A percentile compares a stretch with the other conserved stretches of the same genome.
These are phyloP conservation scores for Glyptemys insculpta DNA, from an alignment of 2,797 vertebrate genomes.

Conservation along the genomic window DNA sequence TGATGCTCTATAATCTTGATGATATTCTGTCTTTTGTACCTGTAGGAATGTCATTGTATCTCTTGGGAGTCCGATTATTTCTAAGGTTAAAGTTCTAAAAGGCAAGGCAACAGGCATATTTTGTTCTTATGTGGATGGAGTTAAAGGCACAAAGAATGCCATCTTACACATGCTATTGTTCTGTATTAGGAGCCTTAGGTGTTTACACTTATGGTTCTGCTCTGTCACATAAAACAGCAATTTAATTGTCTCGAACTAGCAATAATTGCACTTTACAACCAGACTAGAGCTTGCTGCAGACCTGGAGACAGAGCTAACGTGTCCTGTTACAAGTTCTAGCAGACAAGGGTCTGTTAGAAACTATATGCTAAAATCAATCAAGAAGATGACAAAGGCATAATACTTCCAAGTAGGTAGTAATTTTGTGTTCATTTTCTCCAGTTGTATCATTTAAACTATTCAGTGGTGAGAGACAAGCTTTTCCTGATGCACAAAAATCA, in stretches of 20 bases:
- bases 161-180: neutral
- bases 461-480: rapidly evolving
- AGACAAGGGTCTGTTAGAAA: neutral
- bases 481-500: neutral
- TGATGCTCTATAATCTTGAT: neutral
- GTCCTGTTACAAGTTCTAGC: rapidly evolving
- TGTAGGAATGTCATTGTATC: neutral
- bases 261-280: neutral
- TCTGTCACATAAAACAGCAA: neutral
- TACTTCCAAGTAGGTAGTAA: neutral
- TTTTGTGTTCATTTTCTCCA: neutral
- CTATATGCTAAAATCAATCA: neutral
- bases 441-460: neutral
- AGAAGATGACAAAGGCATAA: neutral
- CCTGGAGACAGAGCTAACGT: rapidly evolving
- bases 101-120: neutral
- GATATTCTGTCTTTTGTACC: neutral
- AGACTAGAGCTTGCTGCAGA: neutral
- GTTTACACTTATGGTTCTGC: neutral
- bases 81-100: slow-evolving; percentile 37
- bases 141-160: neutral
- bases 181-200: neutral
- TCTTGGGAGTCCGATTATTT: neutral
- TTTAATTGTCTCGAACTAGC: neutral
- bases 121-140: neutral